These are phyloP conservation scores for Leucosticte australis DNA, from an alignment of 2,113 vertebrate genomes.

Conservation along the genomic window DNA sequence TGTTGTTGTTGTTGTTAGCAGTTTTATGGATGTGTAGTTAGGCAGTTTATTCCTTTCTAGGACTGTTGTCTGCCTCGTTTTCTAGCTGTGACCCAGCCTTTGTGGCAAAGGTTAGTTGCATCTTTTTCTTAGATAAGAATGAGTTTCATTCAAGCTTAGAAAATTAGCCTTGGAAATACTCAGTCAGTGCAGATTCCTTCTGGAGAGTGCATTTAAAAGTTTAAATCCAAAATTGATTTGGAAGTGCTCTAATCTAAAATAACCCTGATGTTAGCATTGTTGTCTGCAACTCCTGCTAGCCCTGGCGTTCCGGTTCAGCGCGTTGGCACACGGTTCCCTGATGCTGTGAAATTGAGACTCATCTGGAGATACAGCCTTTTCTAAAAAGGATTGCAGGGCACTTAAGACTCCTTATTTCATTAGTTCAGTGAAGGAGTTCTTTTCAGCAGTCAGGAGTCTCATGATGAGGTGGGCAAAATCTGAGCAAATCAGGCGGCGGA, in stretches of 20 bases:
- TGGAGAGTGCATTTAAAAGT: constrained; percentile 77
- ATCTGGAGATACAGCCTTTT: constrained; percentile 66
- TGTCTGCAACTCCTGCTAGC: constrained; percentile 73
- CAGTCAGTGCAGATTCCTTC: constrained; percentile 57
- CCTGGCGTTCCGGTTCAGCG: constrained; percentile 75
- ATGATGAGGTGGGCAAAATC: constrained; percentile 32
- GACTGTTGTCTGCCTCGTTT: background rate
- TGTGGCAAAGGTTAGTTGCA: constrained; percentile 16
- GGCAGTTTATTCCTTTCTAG: background rate
- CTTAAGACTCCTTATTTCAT: constrained; percentile 71
- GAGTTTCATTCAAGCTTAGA: constrained; percentile 36
- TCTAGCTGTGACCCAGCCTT: background rate
- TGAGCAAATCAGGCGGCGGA: background rate
- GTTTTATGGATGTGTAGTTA: background rate
- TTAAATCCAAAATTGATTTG: constrained; percentile 83
- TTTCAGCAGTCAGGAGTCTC: constrained; percentile 31
- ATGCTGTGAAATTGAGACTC: constrained; percentile 82
- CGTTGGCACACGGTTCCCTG: constrained; percentile 73
- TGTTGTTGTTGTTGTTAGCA: background rate
- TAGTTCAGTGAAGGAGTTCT: constrained; percentile 62
- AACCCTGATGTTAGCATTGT: constrained; percentile 73
- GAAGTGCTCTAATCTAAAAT: constrained; percentile 79
- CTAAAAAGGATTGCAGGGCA: constrained; percentile 67
- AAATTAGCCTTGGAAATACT: constrained; percentile 64
- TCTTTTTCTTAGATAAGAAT: constrained; percentile 30